A percentile compares a stretch with the other conserved stretches of the same genome.
Evolutionary conservation across 2,113 vertebrate species (phyloP).

Genomic region (Daphoenositta chrysoptera): DNA sequence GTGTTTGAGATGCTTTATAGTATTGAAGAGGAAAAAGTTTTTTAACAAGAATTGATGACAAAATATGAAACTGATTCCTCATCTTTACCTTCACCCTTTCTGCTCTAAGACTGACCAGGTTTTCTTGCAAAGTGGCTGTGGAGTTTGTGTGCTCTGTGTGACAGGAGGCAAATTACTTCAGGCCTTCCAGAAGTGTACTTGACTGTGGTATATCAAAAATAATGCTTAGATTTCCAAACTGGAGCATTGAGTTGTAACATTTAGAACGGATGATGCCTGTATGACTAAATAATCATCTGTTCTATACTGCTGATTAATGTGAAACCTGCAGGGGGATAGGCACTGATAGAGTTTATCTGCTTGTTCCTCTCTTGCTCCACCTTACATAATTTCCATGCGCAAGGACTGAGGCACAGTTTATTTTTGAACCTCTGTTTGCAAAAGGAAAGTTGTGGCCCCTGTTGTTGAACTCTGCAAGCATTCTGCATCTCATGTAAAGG

Average conservation of each 20-base stretch:
- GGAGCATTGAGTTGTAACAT: not conserved
- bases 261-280: not conserved
- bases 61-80: not conserved
- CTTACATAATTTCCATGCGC: not conserved
- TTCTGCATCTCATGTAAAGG: not conserved
- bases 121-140: not conserved
- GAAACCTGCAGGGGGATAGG: not conserved
- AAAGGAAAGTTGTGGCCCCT: not conserved
- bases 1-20: not conserved
- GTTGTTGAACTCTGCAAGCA: not conserved
- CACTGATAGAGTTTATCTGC: not conserved
- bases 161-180: not conserved
- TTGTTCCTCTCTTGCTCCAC: not conserved
- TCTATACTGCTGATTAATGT: not conserved
- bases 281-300: not conserved
- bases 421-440: not conserved
- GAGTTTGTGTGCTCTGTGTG: not conserved
- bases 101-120: not conserved
- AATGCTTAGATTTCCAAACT: not conserved
- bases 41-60: not conserved
- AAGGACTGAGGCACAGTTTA: not conserved
- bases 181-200: not conserved
- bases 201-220: not conserved
- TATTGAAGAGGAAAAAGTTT: not conserved
- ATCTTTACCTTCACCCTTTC: not conserved